phyloP scores from a whole-genome alignment of 1,140 invertebrate species.

The Caenorhabditis brenneri region DNA sequence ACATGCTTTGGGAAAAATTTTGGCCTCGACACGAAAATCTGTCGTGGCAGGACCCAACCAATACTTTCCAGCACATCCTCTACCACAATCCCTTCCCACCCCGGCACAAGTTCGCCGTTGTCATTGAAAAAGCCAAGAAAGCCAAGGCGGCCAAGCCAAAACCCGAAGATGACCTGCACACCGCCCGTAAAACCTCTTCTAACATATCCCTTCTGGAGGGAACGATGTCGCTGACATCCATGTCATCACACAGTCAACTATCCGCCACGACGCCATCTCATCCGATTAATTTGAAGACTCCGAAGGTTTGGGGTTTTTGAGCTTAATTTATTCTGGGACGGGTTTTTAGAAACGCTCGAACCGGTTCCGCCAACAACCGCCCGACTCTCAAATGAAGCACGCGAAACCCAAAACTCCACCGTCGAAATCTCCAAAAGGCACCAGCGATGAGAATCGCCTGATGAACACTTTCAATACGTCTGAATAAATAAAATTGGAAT shows the following conservation, averaged over 20 bases:
- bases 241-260: slow-evolving; percentile 17
- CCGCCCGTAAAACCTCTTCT: not conserved
- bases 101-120: not conserved
- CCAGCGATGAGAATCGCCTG: not conserved
- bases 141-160: not conserved
- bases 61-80: slow-evolving; percentile 12
- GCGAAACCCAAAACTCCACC: not conserved
- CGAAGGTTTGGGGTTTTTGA: not conserved
- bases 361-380: not conserved
- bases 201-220: not conserved
- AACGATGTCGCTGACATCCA: not conserved
- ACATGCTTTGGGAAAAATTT: too few relatives aligned
- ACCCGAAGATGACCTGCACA: not conserved
- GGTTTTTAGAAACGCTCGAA: not conserved
- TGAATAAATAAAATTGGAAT: too few relatives aligned
- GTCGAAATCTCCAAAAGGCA: not conserved
- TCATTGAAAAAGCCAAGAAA: not conserved
- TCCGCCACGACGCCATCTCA: not conserved
- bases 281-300: slow-evolving; percentile 15
- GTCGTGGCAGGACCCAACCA: not conserved
- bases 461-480: slow-evolving; percentile 26
- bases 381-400: not conserved
- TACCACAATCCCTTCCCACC: slow-evolving; percentile 12
- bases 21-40: not conserved
- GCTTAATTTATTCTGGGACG: too few relatives aligned